A percentile compares a stretch with the other conserved stretches of the same genome.
Conservation (phyloP, 2,113 vertebrate genomes). For the Psilopsiagon aurifrons region DNA sequence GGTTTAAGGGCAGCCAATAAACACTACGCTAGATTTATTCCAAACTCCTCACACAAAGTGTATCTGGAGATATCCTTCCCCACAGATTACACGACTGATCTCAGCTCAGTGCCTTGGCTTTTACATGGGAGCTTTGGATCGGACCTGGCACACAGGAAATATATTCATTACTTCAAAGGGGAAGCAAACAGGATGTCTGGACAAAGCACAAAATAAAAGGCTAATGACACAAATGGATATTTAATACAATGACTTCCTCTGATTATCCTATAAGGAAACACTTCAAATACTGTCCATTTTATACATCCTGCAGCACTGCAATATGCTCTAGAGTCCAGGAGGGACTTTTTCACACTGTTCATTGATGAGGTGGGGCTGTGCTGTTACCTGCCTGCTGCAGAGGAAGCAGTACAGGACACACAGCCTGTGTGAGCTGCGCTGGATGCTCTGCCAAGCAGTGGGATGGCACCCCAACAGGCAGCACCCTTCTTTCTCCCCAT, state of each 20-base stretch:
- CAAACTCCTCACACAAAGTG: neutral
- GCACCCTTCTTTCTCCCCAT: neutral
- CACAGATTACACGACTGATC: fast-evolving
- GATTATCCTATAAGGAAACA: constrained; percentile 69
- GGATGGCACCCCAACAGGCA: neutral
- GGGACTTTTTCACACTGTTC: neutral
- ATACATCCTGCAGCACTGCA: constrained; percentile 34
- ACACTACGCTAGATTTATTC: neutral
- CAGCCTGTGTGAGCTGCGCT: fast-evolving
- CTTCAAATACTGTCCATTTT: constrained; percentile 54
- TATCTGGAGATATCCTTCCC: neutral
- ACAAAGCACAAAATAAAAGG: constrained; percentile 64
- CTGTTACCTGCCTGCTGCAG: neutral
- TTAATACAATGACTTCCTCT: constrained; percentile 70
- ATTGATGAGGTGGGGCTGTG: neutral
- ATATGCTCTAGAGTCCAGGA: neutral
- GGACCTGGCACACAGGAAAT: neutral
- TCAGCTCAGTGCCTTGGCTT: neutral
- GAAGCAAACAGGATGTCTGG: constrained; percentile 71
- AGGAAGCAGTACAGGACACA: fast-evolving
- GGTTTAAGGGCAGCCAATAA: neutral
- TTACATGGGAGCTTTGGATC: neutral
- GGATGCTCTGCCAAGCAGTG: neutral
- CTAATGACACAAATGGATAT: constrained; percentile 71
- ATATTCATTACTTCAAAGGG: constrained; percentile 56